These are phyloP conservation scores for Mythimna loreyi DNA, from an alignment of 2,888 invertebrate genomes.

Conservation along the genomic window DNA sequence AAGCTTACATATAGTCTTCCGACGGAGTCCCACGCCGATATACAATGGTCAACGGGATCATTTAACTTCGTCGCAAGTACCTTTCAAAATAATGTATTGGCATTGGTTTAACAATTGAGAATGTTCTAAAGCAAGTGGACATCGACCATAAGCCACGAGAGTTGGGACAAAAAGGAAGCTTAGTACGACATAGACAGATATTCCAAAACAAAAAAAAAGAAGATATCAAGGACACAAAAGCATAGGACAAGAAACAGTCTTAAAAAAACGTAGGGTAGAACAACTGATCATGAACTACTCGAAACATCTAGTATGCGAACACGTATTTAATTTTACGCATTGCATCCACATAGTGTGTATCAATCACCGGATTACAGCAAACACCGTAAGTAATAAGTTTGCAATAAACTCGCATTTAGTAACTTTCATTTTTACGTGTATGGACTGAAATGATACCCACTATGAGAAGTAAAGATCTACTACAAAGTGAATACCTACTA, in stretches of 20 bases:
- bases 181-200: not conserved
- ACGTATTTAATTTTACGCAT: not conserved
- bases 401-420: not conserved
- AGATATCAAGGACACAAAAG: not conserved
- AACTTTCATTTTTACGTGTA: not conserved
- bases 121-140: not conserved
- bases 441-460: not conserved
- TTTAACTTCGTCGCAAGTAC: not conserved
- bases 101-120: not conserved
- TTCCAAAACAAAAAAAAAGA: not conserved
- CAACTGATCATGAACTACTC: not conserved
- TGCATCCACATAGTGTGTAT: not conserved
- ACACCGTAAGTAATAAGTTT: not conserved
- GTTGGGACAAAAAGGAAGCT: not conserved
- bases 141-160: not conserved
- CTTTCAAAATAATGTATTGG: not conserved
- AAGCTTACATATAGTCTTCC: not conserved
- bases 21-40: not conserved
- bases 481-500: not conserved
- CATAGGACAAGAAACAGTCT: not conserved
- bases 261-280: not conserved
- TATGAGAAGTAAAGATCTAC: not conserved
- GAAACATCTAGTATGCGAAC: not conserved
- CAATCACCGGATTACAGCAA: not conserved
- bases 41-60: conserved; percentile 3